phyloP scores from a whole-genome alignment of 2,888 invertebrate species.

The Sepioteuthis lessoniana region DNA sequence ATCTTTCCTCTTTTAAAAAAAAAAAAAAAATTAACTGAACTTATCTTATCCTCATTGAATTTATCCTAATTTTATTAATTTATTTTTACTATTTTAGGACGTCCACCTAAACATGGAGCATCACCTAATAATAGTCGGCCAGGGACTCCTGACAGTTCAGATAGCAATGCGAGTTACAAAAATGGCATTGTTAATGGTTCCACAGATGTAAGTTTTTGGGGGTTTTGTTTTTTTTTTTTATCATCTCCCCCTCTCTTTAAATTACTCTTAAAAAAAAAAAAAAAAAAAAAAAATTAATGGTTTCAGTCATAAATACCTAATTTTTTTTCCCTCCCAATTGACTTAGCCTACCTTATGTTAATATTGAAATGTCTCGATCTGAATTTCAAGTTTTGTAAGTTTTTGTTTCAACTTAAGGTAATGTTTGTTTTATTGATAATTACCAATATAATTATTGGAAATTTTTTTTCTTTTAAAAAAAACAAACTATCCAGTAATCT shows the following conservation, averaged over 20 bases:
- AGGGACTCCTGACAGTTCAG: constrained; percentile 60
- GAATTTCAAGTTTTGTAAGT: background rate
- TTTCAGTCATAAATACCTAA: too few species aligned
- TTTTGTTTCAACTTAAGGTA: background rate
- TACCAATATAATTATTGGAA: background rate
- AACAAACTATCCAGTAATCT: too few species aligned
- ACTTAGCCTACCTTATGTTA: background rate
- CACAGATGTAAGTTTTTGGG: constrained; percentile 48
- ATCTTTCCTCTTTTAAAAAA: too few species aligned
- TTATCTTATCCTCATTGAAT: too few species aligned
- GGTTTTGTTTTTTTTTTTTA: too few species aligned
- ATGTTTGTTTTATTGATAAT: background rate
- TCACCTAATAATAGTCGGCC: constrained; percentile 62
- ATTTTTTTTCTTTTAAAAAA: too few species aligned
- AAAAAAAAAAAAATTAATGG: too few species aligned
- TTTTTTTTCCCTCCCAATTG: too few species aligned
- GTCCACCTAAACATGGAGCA: constrained; percentile 57
- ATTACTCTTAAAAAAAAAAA: too few species aligned
- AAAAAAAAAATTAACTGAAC: too few species aligned
- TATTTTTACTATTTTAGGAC: constrained; percentile 51
- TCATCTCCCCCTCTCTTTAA: too few species aligned
- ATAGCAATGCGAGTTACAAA: constrained; percentile 49
- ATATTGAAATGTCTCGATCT: background rate
- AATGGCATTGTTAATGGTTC: constrained; percentile 50
- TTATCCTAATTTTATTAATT: too few species aligned